phyloP scores from a whole-genome alignment of 2,113 vertebrate species.

The Apaloderma vittatum region DNA sequence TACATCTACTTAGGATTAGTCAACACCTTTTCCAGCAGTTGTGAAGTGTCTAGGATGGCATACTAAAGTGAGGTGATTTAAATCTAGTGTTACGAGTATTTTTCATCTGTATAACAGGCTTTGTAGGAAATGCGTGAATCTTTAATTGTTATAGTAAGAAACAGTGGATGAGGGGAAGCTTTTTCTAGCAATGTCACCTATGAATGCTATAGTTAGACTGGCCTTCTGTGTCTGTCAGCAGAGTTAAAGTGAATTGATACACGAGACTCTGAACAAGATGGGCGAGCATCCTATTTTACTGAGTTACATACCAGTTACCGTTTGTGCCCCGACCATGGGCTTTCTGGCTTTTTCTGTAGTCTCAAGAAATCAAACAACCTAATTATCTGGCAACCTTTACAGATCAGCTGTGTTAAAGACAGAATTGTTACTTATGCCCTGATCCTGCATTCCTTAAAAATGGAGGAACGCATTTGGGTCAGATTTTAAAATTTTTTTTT shows the following conservation, averaged over 20 bases:
- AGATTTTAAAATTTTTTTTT: background rate
- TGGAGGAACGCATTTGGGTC: background rate
- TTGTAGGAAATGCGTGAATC: background rate
- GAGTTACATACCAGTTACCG: background rate
- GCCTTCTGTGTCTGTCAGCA: background rate
- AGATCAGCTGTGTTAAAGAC: background rate
- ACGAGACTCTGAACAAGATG: background rate
- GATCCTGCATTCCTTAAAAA: background rate
- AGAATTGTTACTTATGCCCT: background rate
- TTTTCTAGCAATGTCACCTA: background rate
- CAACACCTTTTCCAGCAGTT: background rate
- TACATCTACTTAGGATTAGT: background rate
- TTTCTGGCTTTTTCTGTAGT: background rate
- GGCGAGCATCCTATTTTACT: background rate
- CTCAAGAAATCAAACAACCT: background rate
- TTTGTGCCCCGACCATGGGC: accelerated
- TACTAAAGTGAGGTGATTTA: background rate
- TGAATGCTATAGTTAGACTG: background rate
- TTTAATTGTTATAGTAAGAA: background rate
- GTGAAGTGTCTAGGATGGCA: background rate
- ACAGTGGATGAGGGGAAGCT: no score
- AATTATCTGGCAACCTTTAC: background rate
- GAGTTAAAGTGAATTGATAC: background rate
- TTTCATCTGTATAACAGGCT: background rate
- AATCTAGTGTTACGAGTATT: background rate